Evolutionary conservation across 2,113 vertebrate genomes (phyloP), one percentile per base, ranked within the genome.

Genomic region (Campylomormyrus numenius): DNA sequence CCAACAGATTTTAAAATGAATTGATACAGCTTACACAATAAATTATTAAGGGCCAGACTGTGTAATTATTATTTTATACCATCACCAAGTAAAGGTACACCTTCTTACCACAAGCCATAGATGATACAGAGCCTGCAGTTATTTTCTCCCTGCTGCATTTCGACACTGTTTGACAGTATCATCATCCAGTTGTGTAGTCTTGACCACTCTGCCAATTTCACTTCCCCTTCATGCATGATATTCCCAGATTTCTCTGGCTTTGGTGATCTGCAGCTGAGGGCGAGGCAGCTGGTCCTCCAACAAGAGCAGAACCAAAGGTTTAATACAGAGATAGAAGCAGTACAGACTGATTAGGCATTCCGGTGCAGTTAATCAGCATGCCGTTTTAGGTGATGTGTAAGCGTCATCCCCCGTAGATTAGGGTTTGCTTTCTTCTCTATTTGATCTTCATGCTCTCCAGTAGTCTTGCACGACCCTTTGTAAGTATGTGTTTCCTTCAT

Each of bases 381-480:
- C 8, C 2, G 15, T 52, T 35, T 13, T 87, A 52, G 49, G 19
- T 87, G 2, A 53, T 17, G 46, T 24, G 11, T 50, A n/a, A 31
- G 85, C 15, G 35, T 53, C 49, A 50, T 87, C 49, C n/a, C n/a
- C 27, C 1, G 0, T 27, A 13, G n/a, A 31, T 13, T 27, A 11
- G 62, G 62, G 27, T 27, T 77, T 35, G 58, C 13, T 45, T 48
- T 42, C 70, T 10, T 77, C 45, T 48, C 27, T 77, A 49, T 50
- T 74, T 53, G 77, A 46, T 24, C 88, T 77, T 89, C 58, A 89
- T 74, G 42, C 27, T 27, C 42, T 89, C 56, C 88, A 77, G 62
- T 77, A 77, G 39, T 15, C 88, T 77, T 89, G 88, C 88, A 89
- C 66, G 62, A 77, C 46, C 70, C 31, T 89, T 66, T 89, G 88